Percentiles rank a stretch among this genome's conserved stretches.
phyloP scores from a whole-genome alignment of 2,113 vertebrate species.

The Tonatia bakeri region DNA sequence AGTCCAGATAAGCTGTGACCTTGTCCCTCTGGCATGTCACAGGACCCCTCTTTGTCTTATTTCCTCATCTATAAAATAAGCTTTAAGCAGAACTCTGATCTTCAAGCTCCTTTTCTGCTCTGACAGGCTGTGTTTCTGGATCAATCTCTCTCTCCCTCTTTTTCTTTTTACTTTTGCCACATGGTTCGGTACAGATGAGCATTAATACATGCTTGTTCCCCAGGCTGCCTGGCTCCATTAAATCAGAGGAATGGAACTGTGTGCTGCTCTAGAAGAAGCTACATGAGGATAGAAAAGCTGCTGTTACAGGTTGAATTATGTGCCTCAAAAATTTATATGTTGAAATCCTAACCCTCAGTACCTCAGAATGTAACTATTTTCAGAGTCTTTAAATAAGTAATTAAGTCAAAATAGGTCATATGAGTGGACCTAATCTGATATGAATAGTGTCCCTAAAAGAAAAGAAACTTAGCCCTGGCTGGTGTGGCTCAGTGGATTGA shows the following conservation, averaged over 20 bases:
- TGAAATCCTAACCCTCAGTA: neutral
- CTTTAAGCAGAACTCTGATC: neutral
- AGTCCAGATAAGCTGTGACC: neutral
- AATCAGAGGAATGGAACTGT: neutral
- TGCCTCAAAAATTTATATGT: neutral
- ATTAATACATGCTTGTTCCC: neutral
- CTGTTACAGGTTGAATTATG: neutral
- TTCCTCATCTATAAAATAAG: neutral
- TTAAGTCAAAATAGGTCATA: neutral
- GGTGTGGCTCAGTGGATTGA: no score
- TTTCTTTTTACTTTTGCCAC: neutral
- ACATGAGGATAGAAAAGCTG: neutral
- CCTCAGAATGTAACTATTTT: neutral
- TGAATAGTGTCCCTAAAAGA: neutral
- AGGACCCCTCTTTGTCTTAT: neutral
- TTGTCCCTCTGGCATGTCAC: neutral
- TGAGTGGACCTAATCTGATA: neutral
- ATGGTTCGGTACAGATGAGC: neutral
- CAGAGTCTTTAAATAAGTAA: neutral
- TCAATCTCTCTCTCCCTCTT: neutral
- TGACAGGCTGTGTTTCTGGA: neutral
- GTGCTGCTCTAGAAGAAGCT: neutral
- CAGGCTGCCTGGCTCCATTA: neutral
- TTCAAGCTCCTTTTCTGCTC: neutral
- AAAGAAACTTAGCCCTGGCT: no score